Evolutionary conservation across 1,140 invertebrate species (phyloP).

Genomic region (Galleria mellonella): DNA sequence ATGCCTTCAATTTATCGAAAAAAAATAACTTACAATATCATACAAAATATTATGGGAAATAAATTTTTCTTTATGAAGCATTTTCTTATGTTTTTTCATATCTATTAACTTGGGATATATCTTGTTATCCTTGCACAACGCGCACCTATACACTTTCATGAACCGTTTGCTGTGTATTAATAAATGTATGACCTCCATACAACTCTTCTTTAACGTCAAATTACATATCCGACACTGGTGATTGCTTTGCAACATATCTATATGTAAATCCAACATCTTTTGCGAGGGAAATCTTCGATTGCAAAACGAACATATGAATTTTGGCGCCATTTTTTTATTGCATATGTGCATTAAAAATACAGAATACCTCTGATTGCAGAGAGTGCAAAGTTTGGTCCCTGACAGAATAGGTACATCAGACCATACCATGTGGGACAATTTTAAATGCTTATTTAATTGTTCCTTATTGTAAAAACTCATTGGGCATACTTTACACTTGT

Average conservation of each 20-base stretch:
- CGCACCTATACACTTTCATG: conserved; percentile 13
- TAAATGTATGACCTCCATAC: conserved; percentile 19
- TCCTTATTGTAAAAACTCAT: background rate
- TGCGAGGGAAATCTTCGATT: background rate
- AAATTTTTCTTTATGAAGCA: no score
- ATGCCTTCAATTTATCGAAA: no score
- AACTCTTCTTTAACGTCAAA: conserved; percentile 2
- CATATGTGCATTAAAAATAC: background rate
- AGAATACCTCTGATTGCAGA: background rate
- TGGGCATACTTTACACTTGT: background rate
- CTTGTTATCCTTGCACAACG: background rate
- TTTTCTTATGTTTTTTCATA: background rate
- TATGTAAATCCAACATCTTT: background rate
- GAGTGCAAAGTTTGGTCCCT: background rate
- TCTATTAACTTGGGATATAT: background rate
- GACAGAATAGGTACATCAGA: background rate
- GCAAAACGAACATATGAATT: background rate
- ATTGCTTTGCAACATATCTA: background rate
- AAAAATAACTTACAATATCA: background rate
- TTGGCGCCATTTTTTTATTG: background rate
- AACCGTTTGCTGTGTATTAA: conserved; percentile 19
- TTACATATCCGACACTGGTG: conserved; percentile 17
- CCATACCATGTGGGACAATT: background rate
- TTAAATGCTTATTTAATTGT: background rate
- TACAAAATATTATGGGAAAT: background rate